Conservation (phyloP, 2,888 invertebrate genomes). For the Andrena camellia region DNA sequence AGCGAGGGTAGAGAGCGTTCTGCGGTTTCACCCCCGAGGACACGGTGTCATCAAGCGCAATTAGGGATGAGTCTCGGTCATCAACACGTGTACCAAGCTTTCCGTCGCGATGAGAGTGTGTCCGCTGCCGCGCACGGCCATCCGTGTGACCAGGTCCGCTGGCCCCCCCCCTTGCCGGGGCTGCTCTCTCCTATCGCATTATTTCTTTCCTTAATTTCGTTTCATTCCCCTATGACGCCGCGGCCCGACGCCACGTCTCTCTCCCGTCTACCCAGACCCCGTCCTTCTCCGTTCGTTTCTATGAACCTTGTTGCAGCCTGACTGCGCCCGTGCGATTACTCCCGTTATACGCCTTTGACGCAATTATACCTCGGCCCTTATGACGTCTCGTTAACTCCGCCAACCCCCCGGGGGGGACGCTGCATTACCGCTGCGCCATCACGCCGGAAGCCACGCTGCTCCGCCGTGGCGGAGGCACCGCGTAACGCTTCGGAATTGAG, state of each 20-base stretch:
- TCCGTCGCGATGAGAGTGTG: conserved; percentile 35
- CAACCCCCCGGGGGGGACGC: conserved; percentile 59
- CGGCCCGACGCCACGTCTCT: conserved; percentile 9
- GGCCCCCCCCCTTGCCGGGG: conserved; percentile 23
- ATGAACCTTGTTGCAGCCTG: conserved; percentile 53
- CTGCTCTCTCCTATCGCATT: conserved; percentile 66
- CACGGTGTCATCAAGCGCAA: conserved; percentile 81
- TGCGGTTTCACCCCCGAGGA: conserved; percentile 75
- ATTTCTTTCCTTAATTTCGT: conserved; percentile 75
- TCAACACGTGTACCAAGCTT: conserved; percentile 70
- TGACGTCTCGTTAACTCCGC: conserved; percentile 76
- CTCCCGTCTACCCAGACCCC: conserved; percentile 21
- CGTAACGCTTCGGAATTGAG: conserved; percentile 40
- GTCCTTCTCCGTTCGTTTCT: conserved; percentile 26
- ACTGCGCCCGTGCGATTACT: conserved; percentile 71
- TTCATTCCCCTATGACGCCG: conserved; percentile 63
- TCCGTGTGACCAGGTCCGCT: conserved; percentile 13
- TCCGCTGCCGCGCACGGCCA: neutral
- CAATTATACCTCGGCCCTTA: conserved; percentile 76
- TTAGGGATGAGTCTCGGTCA: conserved; percentile 80
- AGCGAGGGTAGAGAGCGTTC: conserved; percentile 39
- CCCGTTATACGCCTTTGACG: conserved; percentile 77
- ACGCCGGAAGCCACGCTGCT: conserved; percentile 53
- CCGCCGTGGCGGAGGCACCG: conserved; percentile 36
- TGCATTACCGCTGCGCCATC: conserved; percentile 59